These are phyloP conservation scores for Fragum sueziense DNA, from an alignment of 2,888 invertebrate genomes.

Conservation along the genomic window DNA sequence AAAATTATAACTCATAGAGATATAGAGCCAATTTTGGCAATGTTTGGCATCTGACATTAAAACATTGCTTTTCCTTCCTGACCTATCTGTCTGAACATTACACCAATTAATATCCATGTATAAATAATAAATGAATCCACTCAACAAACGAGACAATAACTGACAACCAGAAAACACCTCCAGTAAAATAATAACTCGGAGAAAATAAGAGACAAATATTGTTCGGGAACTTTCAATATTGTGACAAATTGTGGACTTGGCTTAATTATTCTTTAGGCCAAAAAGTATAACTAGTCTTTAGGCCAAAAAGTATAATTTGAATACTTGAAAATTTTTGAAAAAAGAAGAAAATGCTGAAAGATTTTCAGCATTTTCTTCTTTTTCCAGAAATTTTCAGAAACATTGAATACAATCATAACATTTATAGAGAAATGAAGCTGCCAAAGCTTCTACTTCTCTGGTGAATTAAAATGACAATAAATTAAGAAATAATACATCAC, in stretches of 20 bases:
- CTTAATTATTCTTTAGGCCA: too few relatives aligned
- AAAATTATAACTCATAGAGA: neutral
- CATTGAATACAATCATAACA: neutral
- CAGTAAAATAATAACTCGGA: neutral
- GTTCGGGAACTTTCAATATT: neutral
- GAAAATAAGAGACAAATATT: neutral
- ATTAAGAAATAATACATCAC: neutral
- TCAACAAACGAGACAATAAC: neutral
- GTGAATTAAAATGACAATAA: neutral
- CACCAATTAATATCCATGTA: neutral
- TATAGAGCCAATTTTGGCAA: neutral
- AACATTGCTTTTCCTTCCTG: neutral
- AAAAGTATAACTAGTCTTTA: too few relatives aligned
- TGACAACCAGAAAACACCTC: neutral
- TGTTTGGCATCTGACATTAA: neutral
- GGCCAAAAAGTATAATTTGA: neutral
- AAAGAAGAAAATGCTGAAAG: neutral
- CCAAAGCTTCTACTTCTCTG: neutral
- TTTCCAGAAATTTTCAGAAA: neutral
- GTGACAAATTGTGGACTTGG: too few relatives aligned
- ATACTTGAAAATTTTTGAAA: neutral
- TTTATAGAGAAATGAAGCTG: neutral
- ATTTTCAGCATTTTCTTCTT: neutral
- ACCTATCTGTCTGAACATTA: neutral
- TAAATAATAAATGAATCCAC: constrained; percentile 4